These are phyloP conservation scores for Scotopteryx bipunctaria DNA, from an alignment of 2,888 invertebrate species.

Conservation along the genomic window DNA sequence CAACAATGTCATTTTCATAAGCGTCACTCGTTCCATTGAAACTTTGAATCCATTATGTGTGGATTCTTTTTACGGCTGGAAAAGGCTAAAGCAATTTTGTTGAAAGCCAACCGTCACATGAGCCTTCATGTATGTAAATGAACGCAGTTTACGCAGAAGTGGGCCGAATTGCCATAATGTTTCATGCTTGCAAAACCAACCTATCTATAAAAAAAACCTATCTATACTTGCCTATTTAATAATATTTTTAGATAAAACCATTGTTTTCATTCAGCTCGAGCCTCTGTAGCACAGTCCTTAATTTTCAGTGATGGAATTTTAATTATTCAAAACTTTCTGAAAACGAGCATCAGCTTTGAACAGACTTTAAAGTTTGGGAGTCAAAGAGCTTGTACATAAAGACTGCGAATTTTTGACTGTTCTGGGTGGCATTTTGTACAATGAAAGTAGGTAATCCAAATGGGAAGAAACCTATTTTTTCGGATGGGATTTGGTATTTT, in stretches of 20 bases:
- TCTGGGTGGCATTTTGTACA: background rate
- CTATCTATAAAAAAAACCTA: no score
- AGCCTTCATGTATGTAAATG: constrained; percentile 55
- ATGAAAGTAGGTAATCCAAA: background rate
- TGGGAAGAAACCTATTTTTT: background rate
- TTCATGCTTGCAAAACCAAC: background rate
- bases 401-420: background rate
- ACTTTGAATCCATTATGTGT: constrained; percentile 42
- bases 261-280: background rate
- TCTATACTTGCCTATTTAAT: no score
- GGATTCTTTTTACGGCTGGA: constrained; percentile 45
- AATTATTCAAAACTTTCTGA: constrained; percentile 8
- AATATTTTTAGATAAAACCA: no score
- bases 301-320: constrained; percentile 8
- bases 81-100: constrained; percentile 59
- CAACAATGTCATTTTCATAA: constrained; percentile 10
- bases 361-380: constrained; percentile 11
- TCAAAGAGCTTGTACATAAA: constrained; percentile 17
- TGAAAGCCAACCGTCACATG: constrained; percentile 52
- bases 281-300: background rate
- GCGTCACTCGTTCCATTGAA: constrained; percentile 29
- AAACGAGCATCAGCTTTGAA: constrained; percentile 11
- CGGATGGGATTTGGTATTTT: no score
- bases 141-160: constrained; percentile 31
- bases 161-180: background rate